These are phyloP conservation scores for Helicoverpa zea DNA, from an alignment of 1,140 invertebrate species.

Conservation along the genomic window DNA sequence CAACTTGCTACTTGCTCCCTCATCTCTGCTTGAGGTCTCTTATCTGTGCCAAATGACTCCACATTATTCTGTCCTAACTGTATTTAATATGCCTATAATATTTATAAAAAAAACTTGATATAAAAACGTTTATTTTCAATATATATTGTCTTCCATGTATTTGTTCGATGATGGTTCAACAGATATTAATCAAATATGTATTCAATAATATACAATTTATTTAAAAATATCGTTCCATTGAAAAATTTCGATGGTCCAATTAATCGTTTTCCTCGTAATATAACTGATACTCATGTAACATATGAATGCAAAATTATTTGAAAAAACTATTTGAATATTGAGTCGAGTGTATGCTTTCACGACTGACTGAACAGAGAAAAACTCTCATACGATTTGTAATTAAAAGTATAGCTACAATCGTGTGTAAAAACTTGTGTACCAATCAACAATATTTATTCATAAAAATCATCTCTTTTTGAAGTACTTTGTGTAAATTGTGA, in stretches of 20 bases:
- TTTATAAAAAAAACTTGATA: neutral
- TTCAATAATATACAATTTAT: neutral
- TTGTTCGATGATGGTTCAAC: slow-evolving; percentile 3
- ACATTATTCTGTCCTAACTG: neutral
- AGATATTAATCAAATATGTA: neutral
- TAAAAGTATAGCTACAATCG: neutral
- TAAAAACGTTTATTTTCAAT: neutral
- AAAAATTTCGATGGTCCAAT: neutral
- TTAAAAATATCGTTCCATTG: neutral
- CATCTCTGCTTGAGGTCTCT: no score
- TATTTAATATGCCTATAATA: neutral
- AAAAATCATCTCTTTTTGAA: no score
- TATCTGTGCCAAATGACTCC: neutral
- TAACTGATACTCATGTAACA: no score
- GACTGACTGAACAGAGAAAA: neutral
- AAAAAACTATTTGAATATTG: neutral
- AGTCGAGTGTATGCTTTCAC: slow-evolving; percentile 1
- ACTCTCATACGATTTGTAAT: neutral
- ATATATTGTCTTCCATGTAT: slow-evolving; percentile 30
- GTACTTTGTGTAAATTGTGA: no score
- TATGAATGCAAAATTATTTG: neutral
- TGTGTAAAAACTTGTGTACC: no score
- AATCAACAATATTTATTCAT: no score
- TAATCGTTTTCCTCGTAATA: neutral
- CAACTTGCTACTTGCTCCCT: no score